phyloP scores from a whole-genome alignment of 2,113 vertebrate genomes.

The Callipepla squamata region DNA sequence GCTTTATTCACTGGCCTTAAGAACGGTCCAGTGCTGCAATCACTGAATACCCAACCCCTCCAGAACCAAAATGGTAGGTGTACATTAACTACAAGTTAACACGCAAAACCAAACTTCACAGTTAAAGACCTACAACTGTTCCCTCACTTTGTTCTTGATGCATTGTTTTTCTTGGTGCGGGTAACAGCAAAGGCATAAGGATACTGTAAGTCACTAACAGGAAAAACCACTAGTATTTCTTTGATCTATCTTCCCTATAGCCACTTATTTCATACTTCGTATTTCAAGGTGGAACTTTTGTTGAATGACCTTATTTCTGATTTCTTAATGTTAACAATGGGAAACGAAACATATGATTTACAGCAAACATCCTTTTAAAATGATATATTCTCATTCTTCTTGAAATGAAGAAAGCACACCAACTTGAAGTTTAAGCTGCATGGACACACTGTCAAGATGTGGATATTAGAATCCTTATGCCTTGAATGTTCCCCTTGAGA shows the following conservation, averaged over 20 bases:
- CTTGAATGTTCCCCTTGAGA: slow-evolving; percentile 62
- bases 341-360: background rate
- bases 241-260: background rate
- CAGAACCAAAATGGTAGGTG: background rate
- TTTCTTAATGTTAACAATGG: background rate
- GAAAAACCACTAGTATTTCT: background rate
- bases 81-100: background rate
- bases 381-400: background rate
- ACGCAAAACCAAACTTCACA: background rate
- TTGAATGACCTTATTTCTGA: background rate
- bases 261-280: background rate
- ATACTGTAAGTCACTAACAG: background rate
- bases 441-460: background rate
- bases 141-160: slow-evolving; percentile 66
- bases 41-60: background rate
- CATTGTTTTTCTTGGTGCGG: slow-evolving; percentile 52
- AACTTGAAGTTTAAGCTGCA: background rate
- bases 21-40: background rate
- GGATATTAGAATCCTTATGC: slow-evolving; percentile 68
- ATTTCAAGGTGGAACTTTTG: background rate
- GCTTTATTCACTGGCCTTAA: background rate
- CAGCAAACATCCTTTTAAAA: background rate
- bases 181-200: slow-evolving; percentile 75
- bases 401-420: background rate
- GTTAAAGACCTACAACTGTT: background rate